Percentiles rank a stretch among this genome's conserved stretches.
Evolutionary conservation across 1,140 invertebrate genomes (phyloP).

Genomic region (Ostrea edulis): DNA sequence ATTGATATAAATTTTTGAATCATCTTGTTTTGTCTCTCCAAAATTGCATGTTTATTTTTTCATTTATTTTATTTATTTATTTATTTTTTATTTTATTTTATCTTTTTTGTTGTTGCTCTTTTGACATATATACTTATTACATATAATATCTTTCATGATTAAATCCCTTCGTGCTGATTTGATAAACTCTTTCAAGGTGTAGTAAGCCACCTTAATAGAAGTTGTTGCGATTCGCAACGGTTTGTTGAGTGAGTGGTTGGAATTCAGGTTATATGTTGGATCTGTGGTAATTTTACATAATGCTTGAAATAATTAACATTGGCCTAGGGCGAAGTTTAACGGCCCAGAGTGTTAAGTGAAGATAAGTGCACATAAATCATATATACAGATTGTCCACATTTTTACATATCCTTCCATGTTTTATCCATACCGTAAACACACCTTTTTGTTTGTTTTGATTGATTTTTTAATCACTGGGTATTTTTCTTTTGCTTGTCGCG

Average conservation of each 20-base stretch:
- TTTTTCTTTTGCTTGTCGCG: no score
- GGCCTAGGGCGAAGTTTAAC: constrained; percentile 2
- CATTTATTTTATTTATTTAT: no score
- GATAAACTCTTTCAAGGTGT: no score
- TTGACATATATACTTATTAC: no score
- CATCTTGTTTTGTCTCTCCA: no score
- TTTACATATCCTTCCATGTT: neutral
- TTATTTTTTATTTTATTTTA: no score
- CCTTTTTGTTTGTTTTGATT: neutral
- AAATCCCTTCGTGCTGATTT: no score
- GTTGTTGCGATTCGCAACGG: constrained; percentile 3
- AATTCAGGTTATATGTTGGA: constrained; percentile 14
- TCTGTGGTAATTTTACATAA: constrained; percentile 28
- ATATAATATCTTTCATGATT: no score
- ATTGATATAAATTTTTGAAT: no score
- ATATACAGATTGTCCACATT: neutral
- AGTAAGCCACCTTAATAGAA: no score
- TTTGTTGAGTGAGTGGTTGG: constrained; percentile 6
- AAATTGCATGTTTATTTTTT: no score
- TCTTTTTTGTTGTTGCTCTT: no score
- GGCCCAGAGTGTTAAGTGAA: neutral
- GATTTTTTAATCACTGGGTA: neutral
- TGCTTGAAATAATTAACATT: constrained; percentile 25
- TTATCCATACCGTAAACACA: neutral
- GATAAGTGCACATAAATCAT: neutral